Evolutionary conservation across 2,113 vertebrate genomes (phyloP), one percentile per base, ranked within the genome.

Genomic region (Scomber colias): DNA sequence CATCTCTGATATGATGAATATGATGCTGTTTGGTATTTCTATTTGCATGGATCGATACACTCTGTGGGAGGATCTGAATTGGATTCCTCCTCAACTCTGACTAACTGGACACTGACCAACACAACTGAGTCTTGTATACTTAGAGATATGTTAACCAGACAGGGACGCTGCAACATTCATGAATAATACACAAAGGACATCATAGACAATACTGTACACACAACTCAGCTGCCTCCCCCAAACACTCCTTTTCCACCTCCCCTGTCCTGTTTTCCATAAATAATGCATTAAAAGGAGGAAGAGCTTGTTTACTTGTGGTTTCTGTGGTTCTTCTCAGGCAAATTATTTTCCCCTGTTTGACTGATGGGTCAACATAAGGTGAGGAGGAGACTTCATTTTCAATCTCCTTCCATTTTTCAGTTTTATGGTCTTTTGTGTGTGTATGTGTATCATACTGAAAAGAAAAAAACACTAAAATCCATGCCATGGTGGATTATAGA

Each of bases 151-250:
- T 90, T 90, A 90, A 91, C 84, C 81, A 91, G 81, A 90, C 83
- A 88, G 87, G 81, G 87, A 91, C 79, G 86, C 84, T 79, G 72
- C 68, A 79, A 62, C 66, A 75, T 21, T 84, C 81, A 94, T 95
- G 90, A 95, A 94, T 94, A 95, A 95, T 91, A 91, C 91, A 94
- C 91, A 94, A 89, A 94, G 91, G 89, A 94, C 88, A 92, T 92
- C 87, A 90, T 67, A 90, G 90, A 86, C 83, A 79, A 62, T 71
- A 64, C 51, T 67, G 66, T 51, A 84, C 87, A 90, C 87, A 83
- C 73, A 85, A 68, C 82, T 74, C 76, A 55, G 19, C 62, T 45
- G 59, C 50, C 49, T 9, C 62, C 35, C 71, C 40, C 69, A 50
- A 40, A 63, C 67, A 49, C 60, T 24, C 59, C 56, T 16, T 45